Conservation (phyloP, 1,140 invertebrate species). For the Lithobius niger region DNA sequence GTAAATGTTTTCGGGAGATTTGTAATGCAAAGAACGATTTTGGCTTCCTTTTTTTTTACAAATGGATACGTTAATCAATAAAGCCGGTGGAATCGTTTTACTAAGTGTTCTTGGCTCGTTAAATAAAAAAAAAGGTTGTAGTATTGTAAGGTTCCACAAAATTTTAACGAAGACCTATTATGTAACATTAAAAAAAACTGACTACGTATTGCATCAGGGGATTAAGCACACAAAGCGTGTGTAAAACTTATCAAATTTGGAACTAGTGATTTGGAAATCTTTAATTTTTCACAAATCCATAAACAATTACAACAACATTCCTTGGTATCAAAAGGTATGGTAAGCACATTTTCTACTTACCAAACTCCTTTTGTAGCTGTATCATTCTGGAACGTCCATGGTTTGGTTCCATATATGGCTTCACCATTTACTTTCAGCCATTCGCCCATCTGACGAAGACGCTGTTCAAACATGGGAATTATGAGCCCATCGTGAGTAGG, state of each 20-base stretch:
- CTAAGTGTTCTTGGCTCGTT: too few species aligned
- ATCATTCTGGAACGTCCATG: slow-evolving; percentile 73
- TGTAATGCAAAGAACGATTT: too few species aligned
- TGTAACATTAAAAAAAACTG: too few species aligned
- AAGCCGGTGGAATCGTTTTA: too few species aligned
- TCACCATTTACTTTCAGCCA: slow-evolving; percentile 78
- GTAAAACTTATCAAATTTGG: background rate
- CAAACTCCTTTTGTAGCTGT: slow-evolving; percentile 48
- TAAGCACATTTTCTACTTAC: slow-evolving; percentile 16
- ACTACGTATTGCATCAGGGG: too few species aligned
- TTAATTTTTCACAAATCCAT: slow-evolving; percentile 3
- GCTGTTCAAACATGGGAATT: slow-evolving; percentile 74
- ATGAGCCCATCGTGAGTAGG: slow-evolving; percentile 82
- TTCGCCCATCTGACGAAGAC: slow-evolving; percentile 46
- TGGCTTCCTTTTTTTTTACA: too few species aligned
- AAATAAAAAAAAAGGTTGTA: too few species aligned
- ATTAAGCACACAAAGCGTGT: background rate
- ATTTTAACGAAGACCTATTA: too few species aligned
- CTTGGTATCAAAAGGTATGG: slow-evolving; percentile 7
- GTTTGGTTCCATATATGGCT: slow-evolving; percentile 67
- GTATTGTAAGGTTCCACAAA: too few species aligned
- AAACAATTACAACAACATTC: background rate
- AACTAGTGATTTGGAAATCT: background rate
- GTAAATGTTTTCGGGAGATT: too few species aligned
- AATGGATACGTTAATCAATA: too few species aligned